These are phyloP conservation scores for Tipula helvola DNA, from an alignment of 2,888 invertebrate species.

Conservation along the genomic window DNA sequence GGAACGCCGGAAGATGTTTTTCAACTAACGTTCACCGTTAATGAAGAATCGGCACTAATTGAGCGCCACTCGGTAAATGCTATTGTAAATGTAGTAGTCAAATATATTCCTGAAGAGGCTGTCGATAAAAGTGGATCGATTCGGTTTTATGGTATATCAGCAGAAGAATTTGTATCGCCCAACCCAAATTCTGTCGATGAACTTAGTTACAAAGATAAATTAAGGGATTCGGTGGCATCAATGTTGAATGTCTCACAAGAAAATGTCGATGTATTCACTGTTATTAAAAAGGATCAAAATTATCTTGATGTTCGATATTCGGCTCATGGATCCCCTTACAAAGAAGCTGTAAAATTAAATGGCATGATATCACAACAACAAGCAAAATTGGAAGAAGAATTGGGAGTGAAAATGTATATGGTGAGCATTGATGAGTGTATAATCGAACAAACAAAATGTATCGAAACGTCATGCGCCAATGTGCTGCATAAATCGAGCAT, in stretches of 20 bases:
- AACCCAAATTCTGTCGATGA: conserved; percentile 25
- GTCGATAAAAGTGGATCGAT: conserved; percentile 88
- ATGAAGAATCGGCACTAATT: conserved; percentile 48
- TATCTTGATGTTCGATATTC: conserved; percentile 75
- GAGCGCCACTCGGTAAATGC: conserved; percentile 62
- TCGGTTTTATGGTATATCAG: conserved; percentile 64
- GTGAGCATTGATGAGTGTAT: conserved; percentile 87
- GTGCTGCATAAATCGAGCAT: conserved; percentile 56
- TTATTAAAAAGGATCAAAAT: conserved; percentile 52
- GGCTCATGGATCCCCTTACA: conserved; percentile 90
- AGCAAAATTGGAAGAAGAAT: conserved; percentile 53
- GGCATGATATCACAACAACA: conserved; percentile 66
- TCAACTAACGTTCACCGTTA: conserved; percentile 58
- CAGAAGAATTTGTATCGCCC: conserved; percentile 71
- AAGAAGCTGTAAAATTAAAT: conserved; percentile 75
- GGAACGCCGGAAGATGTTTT: conserved; percentile 67
- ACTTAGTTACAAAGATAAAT: conserved; percentile 30
- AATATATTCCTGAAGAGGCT: conserved; percentile 81
- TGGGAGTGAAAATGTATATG: conserved; percentile 67
- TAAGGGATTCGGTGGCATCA: conserved; percentile 46
- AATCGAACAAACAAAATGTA: conserved; percentile 56
- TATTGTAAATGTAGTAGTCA: conserved; percentile 74
- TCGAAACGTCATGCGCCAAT: conserved; percentile 67
- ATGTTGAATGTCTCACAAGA: conserved; percentile 65
- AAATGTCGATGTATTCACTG: conserved; percentile 90